Evolutionary conservation across 2,113 vertebrate species (phyloP).

Genomic region (Eubucco bourcierii): DNA sequence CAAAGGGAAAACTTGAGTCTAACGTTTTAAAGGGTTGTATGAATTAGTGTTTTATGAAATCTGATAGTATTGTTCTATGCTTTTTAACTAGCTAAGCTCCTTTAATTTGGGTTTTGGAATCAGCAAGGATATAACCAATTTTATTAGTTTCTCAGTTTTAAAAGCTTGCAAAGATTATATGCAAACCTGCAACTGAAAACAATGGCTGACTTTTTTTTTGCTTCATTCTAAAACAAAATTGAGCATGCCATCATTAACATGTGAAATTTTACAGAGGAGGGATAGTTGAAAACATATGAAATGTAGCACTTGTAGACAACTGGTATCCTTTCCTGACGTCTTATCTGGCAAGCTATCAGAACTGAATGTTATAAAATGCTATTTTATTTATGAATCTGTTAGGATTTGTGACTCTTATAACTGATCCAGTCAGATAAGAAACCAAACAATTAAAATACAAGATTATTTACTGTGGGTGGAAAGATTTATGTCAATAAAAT

Average conservation of each 20-base stretch:
- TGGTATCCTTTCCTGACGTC: not conserved
- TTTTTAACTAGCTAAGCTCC: constrained; percentile 21
- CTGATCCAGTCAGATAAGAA: not conserved
- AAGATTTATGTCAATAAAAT: not conserved
- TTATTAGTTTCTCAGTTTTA: constrained; percentile 14
- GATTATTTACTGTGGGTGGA: not conserved
- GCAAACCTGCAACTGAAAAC: constrained; percentile 8
- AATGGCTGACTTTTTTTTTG: not conserved
- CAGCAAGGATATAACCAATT: constrained; percentile 19
- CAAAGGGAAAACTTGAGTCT: not conserved
- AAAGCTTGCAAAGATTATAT: constrained; percentile 8
- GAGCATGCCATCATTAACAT: not conserved
- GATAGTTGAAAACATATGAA: constrained; percentile 32
- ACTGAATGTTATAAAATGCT: not conserved
- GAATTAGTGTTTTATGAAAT: not conserved
- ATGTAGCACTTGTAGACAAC: not conserved
- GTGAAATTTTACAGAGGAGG: not conserved
- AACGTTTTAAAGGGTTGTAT: not conserved
- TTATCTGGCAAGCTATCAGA: constrained; percentile 41
- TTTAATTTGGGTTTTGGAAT: constrained; percentile 40
- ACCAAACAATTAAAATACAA: not conserved
- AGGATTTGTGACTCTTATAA: not conserved
- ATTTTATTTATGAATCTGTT: constrained; percentile 50
- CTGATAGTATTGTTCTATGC: not conserved
- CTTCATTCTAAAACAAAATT: constrained; percentile 12